Percentiles rank a stretch among this genome's conserved stretches.
Conservation (phyloP, 1,140 invertebrate genomes). For the Solenopsis fugax region DNA sequence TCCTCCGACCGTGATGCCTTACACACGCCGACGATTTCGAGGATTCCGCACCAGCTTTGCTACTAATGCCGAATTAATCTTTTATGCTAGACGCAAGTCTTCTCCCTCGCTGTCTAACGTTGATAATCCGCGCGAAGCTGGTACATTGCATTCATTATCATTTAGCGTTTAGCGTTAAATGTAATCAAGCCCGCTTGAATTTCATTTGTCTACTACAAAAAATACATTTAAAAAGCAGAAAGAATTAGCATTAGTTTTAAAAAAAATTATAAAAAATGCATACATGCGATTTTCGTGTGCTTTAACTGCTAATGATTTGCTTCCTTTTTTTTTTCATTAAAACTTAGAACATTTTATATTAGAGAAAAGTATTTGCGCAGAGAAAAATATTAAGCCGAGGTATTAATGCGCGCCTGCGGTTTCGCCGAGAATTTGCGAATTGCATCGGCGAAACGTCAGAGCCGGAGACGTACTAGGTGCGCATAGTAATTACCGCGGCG, state of each 20-base stretch:
- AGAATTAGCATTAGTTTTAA: background rate
- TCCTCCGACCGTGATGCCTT: slow-evolving; percentile 30
- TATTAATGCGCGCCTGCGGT: slow-evolving; percentile 27
- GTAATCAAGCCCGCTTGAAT: background rate
- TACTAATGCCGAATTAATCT: slow-evolving; percentile 46
- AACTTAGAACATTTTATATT: slow-evolving; percentile 13
- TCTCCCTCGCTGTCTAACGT: background rate
- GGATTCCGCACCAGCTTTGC: background rate
- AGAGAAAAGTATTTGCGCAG: slow-evolving; percentile 16
- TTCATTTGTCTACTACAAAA: background rate
- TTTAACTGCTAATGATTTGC: background rate
- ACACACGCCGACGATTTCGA: slow-evolving; percentile 24
- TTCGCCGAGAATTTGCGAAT: slow-evolving; percentile 53
- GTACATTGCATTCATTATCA: background rate
- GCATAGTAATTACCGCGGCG: slow-evolving; percentile 58
- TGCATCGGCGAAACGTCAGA: slow-evolving; percentile 62
- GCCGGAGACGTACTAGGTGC: slow-evolving; percentile 24
- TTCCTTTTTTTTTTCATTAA: background rate
- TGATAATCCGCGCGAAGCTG: slow-evolving; percentile 31
- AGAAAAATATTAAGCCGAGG: slow-evolving; percentile 6
- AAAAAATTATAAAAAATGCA: background rate
- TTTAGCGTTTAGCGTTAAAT: background rate
- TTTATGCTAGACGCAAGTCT: slow-evolving; percentile 19
- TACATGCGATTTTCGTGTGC: background rate
- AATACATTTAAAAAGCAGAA: background rate